A percentile compares a stretch with the other conserved stretches of the same genome.
Conservation (phyloP, 2,113 vertebrate genomes). For the Leuciscus idus region DNA sequence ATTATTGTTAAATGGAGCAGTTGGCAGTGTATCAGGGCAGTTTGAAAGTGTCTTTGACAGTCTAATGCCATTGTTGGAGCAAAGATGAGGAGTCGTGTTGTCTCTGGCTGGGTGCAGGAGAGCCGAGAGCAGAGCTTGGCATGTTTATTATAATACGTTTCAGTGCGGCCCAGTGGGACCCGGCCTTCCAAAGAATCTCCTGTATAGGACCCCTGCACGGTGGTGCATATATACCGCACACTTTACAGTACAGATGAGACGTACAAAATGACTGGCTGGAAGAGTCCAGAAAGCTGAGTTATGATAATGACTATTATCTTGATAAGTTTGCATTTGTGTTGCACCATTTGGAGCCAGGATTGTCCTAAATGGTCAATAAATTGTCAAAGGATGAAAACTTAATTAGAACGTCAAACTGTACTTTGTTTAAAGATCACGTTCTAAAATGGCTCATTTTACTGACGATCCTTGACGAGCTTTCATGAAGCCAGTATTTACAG, state of each 20-base stretch:
- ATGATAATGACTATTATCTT: conserved; percentile 45
- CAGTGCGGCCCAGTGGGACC: conserved; percentile 13
- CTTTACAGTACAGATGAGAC: conserved; percentile 33
- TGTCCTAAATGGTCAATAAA: conserved; percentile 45
- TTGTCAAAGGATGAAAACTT: conserved; percentile 50
- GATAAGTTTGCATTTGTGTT: conserved; percentile 47
- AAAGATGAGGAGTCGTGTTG: conserved; percentile 41
- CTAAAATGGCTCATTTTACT: conserved; percentile 26
- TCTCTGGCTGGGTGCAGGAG: conserved; percentile 44
- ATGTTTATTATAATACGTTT: conserved; percentile 50
- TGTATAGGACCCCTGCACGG: conserved; percentile 23
- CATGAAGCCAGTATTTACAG: conserved; percentile 27
- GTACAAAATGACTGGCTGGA: conserved; percentile 23
- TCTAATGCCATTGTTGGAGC: conserved; percentile 58
- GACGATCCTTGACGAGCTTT: conserved; percentile 34
- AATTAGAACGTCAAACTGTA: conserved; percentile 31
- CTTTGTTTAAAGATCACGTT: conserved; percentile 35
- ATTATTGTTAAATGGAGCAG: conserved; percentile 56
- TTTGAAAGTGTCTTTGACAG: conserved; percentile 47
- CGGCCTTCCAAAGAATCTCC: conserved; percentile 18
- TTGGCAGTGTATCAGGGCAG: conserved; percentile 49
- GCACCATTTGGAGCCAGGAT: conserved; percentile 45
- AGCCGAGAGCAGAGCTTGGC: conserved; percentile 46
- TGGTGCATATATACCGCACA: conserved; percentile 18
- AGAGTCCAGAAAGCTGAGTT: conserved; percentile 31